Evolutionary conservation across 2,797 vertebrate genomes (phyloP).

Genomic region (Poeciliopsis presidionis): DNA sequence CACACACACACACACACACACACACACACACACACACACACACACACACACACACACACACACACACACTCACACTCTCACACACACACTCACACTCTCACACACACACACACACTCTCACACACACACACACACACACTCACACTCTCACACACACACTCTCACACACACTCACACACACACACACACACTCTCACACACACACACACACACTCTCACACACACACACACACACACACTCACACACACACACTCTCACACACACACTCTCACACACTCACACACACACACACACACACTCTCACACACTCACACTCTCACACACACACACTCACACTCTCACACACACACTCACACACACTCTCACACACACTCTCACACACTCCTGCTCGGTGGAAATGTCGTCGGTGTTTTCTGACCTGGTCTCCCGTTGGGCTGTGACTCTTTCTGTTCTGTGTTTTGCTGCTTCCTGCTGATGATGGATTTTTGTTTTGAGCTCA

Average conservation of each 20-base stretch:
- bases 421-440: constrained; percentile 52
- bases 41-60: constrained; percentile 11
- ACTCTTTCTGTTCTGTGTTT: constrained; percentile 43
- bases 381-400: constrained; percentile 44
- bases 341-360: constrained; percentile 20
- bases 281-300: constrained; percentile 44
- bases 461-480: constrained; percentile 61
- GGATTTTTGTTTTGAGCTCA: constrained; percentile 47
- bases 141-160: constrained; percentile 51
- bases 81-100: no score
- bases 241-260: constrained; percentile 40
- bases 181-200: constrained; percentile 36
- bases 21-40: constrained; percentile 53
- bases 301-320: no score
- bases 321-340: constrained; percentile 33
- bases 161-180: constrained; percentile 21
- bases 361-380: constrained; percentile 23
- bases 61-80: background rate
- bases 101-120: constrained; percentile 50
- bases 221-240: constrained; percentile 23
- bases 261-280: constrained; percentile 29
- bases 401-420: constrained; percentile 42
- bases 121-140: constrained; percentile 7
- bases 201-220: constrained; percentile 29
- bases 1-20: constrained; percentile 8